phyloP scores from a whole-genome alignment of 1,140 invertebrate genomes.

The Papilio polytes region DNA sequence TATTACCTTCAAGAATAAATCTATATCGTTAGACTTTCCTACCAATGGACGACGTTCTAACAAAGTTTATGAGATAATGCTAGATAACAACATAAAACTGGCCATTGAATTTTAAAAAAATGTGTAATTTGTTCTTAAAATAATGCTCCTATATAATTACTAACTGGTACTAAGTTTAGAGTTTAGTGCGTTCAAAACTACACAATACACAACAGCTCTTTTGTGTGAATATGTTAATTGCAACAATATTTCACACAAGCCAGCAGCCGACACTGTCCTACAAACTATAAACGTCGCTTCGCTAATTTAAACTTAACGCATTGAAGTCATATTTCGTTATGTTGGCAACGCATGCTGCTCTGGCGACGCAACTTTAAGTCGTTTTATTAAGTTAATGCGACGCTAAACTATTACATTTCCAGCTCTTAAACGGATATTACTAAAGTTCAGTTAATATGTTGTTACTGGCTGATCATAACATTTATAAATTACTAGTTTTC shows the following conservation, averaged over 20 bases:
- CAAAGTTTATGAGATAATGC: no score
- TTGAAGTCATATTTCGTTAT: conserved; percentile 12
- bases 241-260: neutral
- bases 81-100: no score
- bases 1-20: no score
- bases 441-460: neutral
- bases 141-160: neutral
- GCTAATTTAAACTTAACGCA: conserved; percentile 13
- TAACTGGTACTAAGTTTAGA: neutral
- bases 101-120: no score
- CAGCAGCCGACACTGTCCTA: neutral
- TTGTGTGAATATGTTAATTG: conserved; percentile 23
- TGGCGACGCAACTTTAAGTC: neutral
- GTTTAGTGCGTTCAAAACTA: neutral
- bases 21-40: no score
- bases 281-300: conserved; percentile 15
- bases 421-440: neutral
- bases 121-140: neutral
- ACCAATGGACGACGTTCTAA: no score
- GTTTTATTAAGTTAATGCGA: conserved; percentile 17
- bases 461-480: no score
- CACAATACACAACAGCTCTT: neutral
- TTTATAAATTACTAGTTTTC: no score
- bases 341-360: neutral
- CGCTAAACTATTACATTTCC: neutral